phyloP scores from a whole-genome alignment of 2,797 vertebrate genomes.

The Lycodopsis pacificus region DNA sequence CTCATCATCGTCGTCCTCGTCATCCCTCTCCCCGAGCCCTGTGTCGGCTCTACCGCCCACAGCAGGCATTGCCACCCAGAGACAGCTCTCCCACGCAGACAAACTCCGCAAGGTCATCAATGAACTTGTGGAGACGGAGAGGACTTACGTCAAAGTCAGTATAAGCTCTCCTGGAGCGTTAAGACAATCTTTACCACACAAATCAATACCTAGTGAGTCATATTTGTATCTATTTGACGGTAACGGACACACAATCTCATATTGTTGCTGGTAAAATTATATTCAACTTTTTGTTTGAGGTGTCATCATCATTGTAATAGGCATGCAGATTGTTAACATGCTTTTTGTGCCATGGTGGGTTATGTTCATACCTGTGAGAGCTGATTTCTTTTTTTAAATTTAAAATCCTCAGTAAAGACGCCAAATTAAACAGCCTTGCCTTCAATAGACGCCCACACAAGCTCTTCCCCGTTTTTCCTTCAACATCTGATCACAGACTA shows the following conservation, averaged over 20 bases:
- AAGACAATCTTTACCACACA: background rate
- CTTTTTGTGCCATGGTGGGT: background rate
- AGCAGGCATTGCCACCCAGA: constrained; percentile 79
- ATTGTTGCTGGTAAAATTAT: background rate
- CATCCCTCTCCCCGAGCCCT: constrained; percentile 87
- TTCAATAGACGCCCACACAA: background rate
- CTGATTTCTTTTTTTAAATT: constrained; percentile 6
- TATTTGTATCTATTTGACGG: background rate
- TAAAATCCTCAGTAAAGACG: constrained; percentile 12
- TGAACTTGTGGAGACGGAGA: constrained; percentile 96
- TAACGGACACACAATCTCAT: background rate
- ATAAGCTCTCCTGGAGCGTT: background rate
- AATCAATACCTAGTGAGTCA: background rate
- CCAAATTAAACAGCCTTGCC: constrained; percentile 12
- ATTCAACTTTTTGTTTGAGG: background rate
- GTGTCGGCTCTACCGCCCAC: constrained; percentile 85
- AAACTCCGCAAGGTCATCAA: constrained; percentile 97
- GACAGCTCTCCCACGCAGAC: constrained; percentile 95
- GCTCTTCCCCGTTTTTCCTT: constrained; percentile 2
- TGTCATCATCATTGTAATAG: background rate
- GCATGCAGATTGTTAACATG: background rate
- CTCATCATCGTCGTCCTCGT: constrained; percentile 79
- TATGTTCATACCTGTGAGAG: constrained; percentile 9
- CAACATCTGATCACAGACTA: constrained; percentile 3
- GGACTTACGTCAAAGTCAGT: constrained; percentile 95